These are phyloP conservation scores for Bostrychus sinensis DNA, from an alignment of 2,113 vertebrate genomes.

Conservation along the genomic window DNA sequence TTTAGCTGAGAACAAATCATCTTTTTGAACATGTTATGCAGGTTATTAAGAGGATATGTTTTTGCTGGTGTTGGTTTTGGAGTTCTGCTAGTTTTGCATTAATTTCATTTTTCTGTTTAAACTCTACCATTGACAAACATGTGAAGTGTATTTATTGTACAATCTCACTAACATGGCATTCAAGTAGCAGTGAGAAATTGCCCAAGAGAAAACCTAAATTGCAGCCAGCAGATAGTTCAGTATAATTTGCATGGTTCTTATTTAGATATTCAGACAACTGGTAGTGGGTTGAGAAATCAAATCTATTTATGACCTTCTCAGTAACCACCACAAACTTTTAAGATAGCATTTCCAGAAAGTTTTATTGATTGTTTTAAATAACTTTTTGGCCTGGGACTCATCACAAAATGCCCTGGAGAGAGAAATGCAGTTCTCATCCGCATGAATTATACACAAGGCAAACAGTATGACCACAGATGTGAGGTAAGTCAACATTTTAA, in stretches of 20 bases:
- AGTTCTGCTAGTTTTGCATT: too few species aligned
- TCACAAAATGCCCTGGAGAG: slow-evolving; percentile 10
- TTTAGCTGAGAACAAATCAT: slow-evolving; percentile 7
- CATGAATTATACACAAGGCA: slow-evolving; percentile 13
- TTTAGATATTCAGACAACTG: neutral
- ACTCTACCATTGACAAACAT: too few species aligned
- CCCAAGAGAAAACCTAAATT: neutral
- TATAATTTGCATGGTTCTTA: neutral
- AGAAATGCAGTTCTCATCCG: slow-evolving; percentile 3
- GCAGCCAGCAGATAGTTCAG: neutral
- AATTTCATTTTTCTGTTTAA: too few species aligned
- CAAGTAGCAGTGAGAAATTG: too few species aligned
- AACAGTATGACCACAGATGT: neutral
- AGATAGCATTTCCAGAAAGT: slow-evolving; percentile 4
- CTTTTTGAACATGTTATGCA: too few species aligned
- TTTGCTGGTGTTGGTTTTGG: too few species aligned
- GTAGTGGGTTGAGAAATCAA: neutral
- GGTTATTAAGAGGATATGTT: too few species aligned
- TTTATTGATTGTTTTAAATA: slow-evolving; percentile 21
- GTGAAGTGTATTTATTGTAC: too few species aligned
- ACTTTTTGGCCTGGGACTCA: slow-evolving; percentile 4
- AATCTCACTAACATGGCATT: too few species aligned
- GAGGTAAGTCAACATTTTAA: slow-evolving; percentile 16
- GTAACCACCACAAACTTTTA: neutral
- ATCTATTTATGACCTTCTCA: neutral